phyloP scores from a whole-genome alignment of 2,113 vertebrate genomes.

The Nycticorax nycticorax region DNA sequence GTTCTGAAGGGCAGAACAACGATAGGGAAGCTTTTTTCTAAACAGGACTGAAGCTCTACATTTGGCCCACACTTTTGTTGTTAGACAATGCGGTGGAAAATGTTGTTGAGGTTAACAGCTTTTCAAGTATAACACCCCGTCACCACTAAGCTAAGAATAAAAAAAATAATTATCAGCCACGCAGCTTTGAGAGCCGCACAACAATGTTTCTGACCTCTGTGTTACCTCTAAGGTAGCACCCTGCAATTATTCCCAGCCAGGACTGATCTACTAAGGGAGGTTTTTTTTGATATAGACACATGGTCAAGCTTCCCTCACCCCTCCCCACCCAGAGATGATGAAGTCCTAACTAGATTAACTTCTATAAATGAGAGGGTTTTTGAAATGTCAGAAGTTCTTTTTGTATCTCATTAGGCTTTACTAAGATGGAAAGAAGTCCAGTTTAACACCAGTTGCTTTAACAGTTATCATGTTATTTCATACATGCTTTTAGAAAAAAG shows the following conservation, averaged over 20 bases:
- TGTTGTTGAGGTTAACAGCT: background rate
- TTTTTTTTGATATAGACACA: background rate
- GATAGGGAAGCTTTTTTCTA: constrained; percentile 11
- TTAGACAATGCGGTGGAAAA: constrained; percentile 8
- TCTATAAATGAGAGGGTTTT: background rate
- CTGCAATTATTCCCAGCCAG: background rate
- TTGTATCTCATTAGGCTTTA: background rate
- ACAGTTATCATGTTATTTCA: background rate
- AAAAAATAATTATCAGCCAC: constrained; percentile 14
- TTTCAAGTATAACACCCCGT: background rate
- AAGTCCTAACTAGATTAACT: background rate
- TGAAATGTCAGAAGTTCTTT: background rate
- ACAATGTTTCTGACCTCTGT: background rate
- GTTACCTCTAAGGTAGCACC: background rate
- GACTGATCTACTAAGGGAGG: background rate
- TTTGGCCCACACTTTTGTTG: constrained; percentile 3
- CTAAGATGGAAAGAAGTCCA: background rate
- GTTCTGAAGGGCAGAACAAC: constrained; percentile 9
- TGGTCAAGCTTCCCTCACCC: background rate
- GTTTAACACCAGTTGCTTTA: background rate
- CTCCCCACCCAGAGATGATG: background rate
- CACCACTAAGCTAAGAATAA: constrained; percentile 16
- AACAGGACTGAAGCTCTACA: constrained; percentile 6
- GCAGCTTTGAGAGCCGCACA: background rate
- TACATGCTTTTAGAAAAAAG: background rate